A percentile compares a stretch with the other conserved stretches of the same genome.
phyloP scores from a whole-genome alignment of 2,113 vertebrate genomes.

The Catharus bicknelli region DNA sequence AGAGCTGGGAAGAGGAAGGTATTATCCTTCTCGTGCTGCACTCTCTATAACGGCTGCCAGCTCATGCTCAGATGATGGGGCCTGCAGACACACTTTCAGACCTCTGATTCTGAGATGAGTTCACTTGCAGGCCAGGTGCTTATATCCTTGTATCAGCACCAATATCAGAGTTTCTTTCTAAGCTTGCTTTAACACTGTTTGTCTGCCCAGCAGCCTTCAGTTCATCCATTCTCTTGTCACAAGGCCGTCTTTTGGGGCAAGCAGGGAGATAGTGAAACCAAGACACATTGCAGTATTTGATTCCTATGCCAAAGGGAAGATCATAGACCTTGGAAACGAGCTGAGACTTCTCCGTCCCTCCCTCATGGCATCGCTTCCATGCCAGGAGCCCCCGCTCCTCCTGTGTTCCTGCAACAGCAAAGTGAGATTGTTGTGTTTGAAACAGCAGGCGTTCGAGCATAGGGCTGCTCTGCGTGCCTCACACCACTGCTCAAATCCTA shows the following conservation, averaged over 20 bases:
- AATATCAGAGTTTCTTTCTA: background rate
- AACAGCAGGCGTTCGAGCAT: fast-evolving
- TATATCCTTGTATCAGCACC: conserved; percentile 57
- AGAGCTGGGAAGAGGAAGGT: background rate
- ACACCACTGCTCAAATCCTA: background rate
- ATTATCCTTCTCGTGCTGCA: background rate
- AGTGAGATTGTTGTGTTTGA: background rate
- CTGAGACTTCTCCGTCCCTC: conserved; percentile 55
- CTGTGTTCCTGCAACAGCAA: conserved; percentile 78
- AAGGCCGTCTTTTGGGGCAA: conserved; percentile 75
- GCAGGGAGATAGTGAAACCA: conserved; percentile 81
- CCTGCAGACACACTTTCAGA: background rate
- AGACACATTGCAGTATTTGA: conserved; percentile 66
- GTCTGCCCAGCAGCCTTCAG: background rate
- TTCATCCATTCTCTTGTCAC: background rate
- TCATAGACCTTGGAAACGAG: conserved; percentile 79
- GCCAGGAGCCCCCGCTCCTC: conserved; percentile 86
- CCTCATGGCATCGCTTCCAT: conserved; percentile 82
- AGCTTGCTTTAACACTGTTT: background rate
- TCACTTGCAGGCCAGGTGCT: background rate
- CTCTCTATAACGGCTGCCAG: background rate
- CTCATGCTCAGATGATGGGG: background rate
- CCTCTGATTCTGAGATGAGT: background rate
- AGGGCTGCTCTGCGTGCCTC: background rate
- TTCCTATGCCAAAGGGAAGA: conserved; percentile 86